These are phyloP conservation scores for Nymphalis c-album DNA, from an alignment of 2,888 invertebrate species.

Conservation along the genomic window DNA sequence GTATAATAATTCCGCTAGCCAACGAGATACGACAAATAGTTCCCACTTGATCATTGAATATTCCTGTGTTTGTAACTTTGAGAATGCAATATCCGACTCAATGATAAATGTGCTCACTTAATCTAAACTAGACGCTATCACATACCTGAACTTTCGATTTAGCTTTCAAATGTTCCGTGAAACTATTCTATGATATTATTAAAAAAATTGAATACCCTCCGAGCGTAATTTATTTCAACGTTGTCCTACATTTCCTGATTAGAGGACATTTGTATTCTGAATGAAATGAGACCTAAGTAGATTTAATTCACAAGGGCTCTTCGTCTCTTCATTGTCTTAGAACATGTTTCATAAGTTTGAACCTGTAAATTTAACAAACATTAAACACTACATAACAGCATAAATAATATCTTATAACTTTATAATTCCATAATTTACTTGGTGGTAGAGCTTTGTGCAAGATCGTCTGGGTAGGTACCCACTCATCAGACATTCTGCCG, in stretches of 20 bases:
- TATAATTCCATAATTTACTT: not conserved
- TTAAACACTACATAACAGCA: not conserved
- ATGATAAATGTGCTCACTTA: conserved; percentile 8
- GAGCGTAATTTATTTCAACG: conserved; percentile 30
- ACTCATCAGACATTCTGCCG: too few species aligned
- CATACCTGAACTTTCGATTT: conserved; percentile 16
- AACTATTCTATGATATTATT: conserved; percentile 6
- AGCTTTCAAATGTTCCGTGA: conserved; percentile 7
- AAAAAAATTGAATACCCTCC: conserved; percentile 18
- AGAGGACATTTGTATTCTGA: conserved; percentile 34
- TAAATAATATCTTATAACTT: not conserved
- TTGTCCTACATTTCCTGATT: conserved; percentile 30
- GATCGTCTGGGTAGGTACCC: too few species aligned
- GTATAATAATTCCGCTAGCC: conserved; percentile 7
- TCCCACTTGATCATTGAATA: conserved; percentile 14
- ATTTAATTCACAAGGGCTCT: conserved; percentile 26
- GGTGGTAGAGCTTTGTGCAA: too few species aligned
- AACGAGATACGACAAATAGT: conserved; percentile 3
- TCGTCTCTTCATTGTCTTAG: conserved; percentile 11
- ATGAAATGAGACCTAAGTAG: conserved; percentile 29
- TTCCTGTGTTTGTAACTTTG: conserved; percentile 2
- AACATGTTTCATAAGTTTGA: not conserved
- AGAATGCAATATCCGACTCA: conserved; percentile 17
- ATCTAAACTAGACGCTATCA: conserved; percentile 14
- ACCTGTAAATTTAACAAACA: not conserved